A percentile compares a stretch with the other conserved stretches of the same genome.
Conservation (phyloP, 2,888 invertebrate species). For the Drymonia ruficornis region DNA sequence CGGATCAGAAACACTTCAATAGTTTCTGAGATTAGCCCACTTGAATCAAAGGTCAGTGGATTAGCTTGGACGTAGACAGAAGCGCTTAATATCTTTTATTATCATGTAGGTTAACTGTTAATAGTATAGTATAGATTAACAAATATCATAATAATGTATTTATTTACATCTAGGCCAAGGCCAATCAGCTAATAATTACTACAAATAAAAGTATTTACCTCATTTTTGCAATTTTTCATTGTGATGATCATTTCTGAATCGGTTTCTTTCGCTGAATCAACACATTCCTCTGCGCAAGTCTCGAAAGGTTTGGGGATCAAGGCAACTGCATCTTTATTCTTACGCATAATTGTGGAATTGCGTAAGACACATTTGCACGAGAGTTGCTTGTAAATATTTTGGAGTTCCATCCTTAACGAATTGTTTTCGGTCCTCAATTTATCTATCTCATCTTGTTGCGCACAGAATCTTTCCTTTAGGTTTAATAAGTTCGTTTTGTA, state of each 20-base stretch:
- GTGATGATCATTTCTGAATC: slow-evolving; percentile 79
- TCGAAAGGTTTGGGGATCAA: slow-evolving; percentile 57
- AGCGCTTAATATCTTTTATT: no score
- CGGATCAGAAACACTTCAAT: no score
- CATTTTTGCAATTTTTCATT: slow-evolving; percentile 68
- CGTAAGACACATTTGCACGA: slow-evolving; percentile 38
- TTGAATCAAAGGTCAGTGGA: no score
- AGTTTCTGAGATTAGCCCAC: no score
- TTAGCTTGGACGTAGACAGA: no score
- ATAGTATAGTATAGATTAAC: no score
- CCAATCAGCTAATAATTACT: no score
- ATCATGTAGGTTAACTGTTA: no score
- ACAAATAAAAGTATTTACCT: slow-evolving; percentile 43
- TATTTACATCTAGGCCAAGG: no score
- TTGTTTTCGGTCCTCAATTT: slow-evolving; percentile 60
- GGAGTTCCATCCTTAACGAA: slow-evolving; percentile 59
- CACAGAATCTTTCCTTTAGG: slow-evolving; percentile 50
- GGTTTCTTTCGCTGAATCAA: slow-evolving; percentile 40
- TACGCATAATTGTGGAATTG: slow-evolving; percentile 15
- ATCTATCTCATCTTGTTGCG: slow-evolving; percentile 59
- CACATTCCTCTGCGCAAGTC: slow-evolving; percentile 39
- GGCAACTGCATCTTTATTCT: slow-evolving; percentile 27
- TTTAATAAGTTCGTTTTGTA: slow-evolving; percentile 48
- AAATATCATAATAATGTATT: no score
- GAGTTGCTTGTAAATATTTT: slow-evolving; percentile 46